Conservation (phyloP, 2,797 vertebrate genomes). For the Tiaroga cobitis region DNA sequence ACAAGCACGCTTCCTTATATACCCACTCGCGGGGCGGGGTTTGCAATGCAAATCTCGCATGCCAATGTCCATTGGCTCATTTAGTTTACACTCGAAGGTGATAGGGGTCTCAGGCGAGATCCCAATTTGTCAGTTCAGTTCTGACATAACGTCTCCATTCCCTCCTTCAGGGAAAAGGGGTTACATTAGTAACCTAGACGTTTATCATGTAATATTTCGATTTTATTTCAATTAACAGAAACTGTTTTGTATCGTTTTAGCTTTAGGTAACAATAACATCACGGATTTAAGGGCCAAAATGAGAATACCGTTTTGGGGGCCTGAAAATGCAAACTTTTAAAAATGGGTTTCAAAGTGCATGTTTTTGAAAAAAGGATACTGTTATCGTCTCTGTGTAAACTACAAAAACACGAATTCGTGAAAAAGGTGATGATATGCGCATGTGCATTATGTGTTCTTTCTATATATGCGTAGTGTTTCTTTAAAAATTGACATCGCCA, state of each 20-base stretch:
- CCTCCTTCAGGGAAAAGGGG: no score
- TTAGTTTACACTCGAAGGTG: no score
- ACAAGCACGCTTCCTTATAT: no score
- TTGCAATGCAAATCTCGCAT: no score
- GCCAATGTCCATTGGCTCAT: no score
- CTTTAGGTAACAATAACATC: neutral
- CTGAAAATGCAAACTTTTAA: neutral
- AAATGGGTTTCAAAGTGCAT: neutral
- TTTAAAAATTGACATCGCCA: neutral
- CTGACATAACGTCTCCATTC: no score
- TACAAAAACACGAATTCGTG: neutral
- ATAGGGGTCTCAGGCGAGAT: no score
- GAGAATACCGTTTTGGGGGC: neutral
- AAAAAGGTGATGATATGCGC: neutral
- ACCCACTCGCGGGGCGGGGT: no score
- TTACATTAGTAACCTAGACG: no score
- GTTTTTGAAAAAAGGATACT: neutral
- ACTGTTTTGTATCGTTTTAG: neutral
- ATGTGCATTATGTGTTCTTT: neutral
- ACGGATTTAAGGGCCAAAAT: neutral
- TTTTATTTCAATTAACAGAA: neutral
- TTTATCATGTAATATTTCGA: neutral
- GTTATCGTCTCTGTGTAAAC: neutral
- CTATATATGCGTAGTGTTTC: neutral
- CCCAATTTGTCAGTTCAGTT: no score